Evolutionary conservation across 1,140 invertebrate species (phyloP), one percentile per base, ranked within the genome.

Genomic region (Drosophila athabasca): DNA sequence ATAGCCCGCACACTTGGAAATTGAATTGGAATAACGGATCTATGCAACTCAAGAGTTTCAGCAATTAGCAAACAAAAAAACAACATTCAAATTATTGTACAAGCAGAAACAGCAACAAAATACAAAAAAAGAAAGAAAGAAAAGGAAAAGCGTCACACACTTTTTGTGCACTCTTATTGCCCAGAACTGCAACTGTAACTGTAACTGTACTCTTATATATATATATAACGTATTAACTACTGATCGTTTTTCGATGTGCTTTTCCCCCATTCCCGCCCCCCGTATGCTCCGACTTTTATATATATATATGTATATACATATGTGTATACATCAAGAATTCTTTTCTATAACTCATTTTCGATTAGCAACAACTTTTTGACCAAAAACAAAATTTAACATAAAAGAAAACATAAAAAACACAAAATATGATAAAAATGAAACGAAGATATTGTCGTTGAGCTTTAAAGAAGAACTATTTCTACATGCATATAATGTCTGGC

Each of bases 11-110:
- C 17, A 31, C 41, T n/a, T 6, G 41, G 15, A 60, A 43, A 60
- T 31, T 45, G 17, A 60, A 39, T 39, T 39, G 35, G 35, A 11
- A 46, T 22, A 67, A 66, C 35, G 62, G 50, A 76, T 84, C 62
- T 60, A 53, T 64, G 80, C 80, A 83, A 84, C 79, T 76, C 50
- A 77, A 75, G 79, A 66, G 79, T 83, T 83, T 83, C 79, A 83
- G 55, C 57, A 79, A 52, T 26, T 55, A 44, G 43, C 53, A 49
- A 29, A 73, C 3, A 13, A 39, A 39, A 39, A 39, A 11, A 13
- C 0, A 4, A 8, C 49, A 73, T 57, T 45, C 17, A 74, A 62
- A 51, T 48, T 43, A 76, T 66, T 65, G 45, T 58, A 65, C 31
- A 57, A 70, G 45, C 48, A 39, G 24, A 62, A 9, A 8, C 31